Percentiles rank a stretch among this genome's conserved stretches.
These are phyloP conservation scores for cattle (Bos taurus) DNA, from an alignment of 2,113 vertebrate genomes.

Conservation along the genomic window ARS-UCD2.0 NC_037349.1:40720001-40720500, in stretches of 20 bases:
- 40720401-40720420: neutral
- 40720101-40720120: neutral
- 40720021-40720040: neutral
- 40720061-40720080: neutral
- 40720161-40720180: neutral
- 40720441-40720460: neutral
- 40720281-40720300: neutral
- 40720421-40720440: neutral
- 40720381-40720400: neutral
- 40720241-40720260: neutral
- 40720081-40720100: neutral
- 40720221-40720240: neutral
- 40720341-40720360: neutral
- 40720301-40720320: neutral
- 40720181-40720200: neutral
- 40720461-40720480: neutral
- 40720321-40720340: neutral
- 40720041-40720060: neutral
- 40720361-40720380: neutral
- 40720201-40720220: neutral
- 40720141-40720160: neutral
- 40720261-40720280: neutral
- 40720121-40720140: neutral
- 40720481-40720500: neutral
- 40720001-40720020: neutral